These are phyloP conservation scores for Drosophila tropicalis DNA, from an alignment of 1,140 invertebrate species.

Conservation along the genomic window DNA sequence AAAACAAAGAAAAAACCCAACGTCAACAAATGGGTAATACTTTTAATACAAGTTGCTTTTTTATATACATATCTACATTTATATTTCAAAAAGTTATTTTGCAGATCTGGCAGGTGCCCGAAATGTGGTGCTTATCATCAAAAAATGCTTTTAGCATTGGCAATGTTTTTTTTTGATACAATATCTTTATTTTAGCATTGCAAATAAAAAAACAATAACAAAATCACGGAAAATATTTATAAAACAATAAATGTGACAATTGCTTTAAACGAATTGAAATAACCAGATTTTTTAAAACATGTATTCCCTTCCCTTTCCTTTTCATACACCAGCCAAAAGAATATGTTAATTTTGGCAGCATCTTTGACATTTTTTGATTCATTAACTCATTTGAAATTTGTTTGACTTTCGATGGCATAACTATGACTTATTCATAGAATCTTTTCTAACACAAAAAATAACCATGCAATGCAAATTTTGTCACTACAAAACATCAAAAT, in stretches of 20 bases:
- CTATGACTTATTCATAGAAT: too few species aligned
- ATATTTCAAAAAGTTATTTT: background rate
- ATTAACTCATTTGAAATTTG: too few species aligned
- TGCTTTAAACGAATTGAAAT: conserved; percentile 1
- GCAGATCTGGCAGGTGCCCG: conserved; percentile 54
- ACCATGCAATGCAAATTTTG: too few species aligned
- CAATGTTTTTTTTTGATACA: conserved; percentile 45
- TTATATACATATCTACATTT: background rate
- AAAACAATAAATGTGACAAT: background rate
- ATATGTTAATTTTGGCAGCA: too few species aligned
- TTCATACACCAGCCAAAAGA: too few species aligned
- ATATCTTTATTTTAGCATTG: conserved; percentile 23
- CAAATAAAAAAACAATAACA: conserved; percentile 11
- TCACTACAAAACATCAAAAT: too few species aligned
- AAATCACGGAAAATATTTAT: background rate
- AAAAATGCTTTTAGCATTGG: conserved; percentile 61
- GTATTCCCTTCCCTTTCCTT: background rate
- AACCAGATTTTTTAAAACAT: background rate
- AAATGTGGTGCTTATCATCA: conserved; percentile 66
- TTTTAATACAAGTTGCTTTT: conserved; percentile 64
- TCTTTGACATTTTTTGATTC: too few species aligned
- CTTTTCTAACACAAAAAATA: too few species aligned
- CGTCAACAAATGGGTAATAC: conserved; percentile 63
- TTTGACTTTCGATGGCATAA: too few species aligned
- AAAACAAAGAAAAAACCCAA: background rate